Base-by-base conservation (phyloP, 2,888 invertebrate genomes). In the Apotomis betuletana region DNA sequence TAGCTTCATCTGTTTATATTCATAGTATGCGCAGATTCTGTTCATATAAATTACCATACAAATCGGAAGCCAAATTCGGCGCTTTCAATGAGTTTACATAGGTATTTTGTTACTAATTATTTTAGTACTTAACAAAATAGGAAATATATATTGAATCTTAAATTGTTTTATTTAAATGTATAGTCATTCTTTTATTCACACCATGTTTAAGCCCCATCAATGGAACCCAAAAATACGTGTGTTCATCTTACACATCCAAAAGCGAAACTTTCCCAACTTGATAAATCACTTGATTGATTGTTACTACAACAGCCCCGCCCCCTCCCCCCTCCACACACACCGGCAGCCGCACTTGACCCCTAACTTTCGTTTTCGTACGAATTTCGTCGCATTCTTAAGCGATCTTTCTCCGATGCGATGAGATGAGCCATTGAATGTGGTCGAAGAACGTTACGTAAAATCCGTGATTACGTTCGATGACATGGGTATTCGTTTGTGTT, bases 341-440 rank as follows among this genome's bases (percentile, higher is more conserved):
- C 27, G 27, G 2, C 27, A 27, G 27, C 27, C 65, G 62, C 62
- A 49, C 69, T 69, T 69, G 69, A 69, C 69, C 62, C 62, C 38
- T 49, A 10, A 49, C 62, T 69, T 69, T 69, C 69, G 69, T 62
- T 69, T 69, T 69, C 69, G 49, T n/a, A 49, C 69, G 13, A 15
- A 52, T 52, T 46, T 38, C 58, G 41, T 9, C 61, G 27, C 69
- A 60, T 60, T 68, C 58, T 13, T 38, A 27, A 12, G 10, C 15
- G 51, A 58, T 58, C 58, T 67, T 58, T 67, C 54, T 64, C 64
- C 64, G 54, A 64, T 49, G 49, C 64, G 54, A 64, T 49, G 49
- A 49, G 54, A 64, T 49, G 49, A 49, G 41, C 41, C 41, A 9
- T 49, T 9, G 49, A 64, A 44, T 41, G 44, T 62, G 38, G 3